Evolutionary conservation across 2,797 vertebrate genomes (phyloP).

Genomic region (Enteromius argenteus): DNA sequence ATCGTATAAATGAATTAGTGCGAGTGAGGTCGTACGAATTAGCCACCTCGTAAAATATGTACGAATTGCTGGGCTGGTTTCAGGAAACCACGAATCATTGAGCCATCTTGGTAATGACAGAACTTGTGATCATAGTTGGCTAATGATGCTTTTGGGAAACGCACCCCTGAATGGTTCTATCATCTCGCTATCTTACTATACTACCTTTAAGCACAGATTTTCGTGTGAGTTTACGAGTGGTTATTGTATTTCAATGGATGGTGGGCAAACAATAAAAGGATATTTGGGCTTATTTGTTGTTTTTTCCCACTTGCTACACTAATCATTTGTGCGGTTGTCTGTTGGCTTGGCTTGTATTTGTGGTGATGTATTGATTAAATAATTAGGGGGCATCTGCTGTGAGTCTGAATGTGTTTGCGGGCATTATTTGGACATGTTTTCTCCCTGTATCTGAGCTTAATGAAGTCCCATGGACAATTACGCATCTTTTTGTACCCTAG

Average conservation of each 20-base stretch:
- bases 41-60: too few relatives aligned
- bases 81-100: not conserved
- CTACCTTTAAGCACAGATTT: not conserved
- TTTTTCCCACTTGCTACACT: not conserved
- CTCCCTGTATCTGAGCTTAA: constrained; percentile 34
- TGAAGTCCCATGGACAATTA: constrained; percentile 25
- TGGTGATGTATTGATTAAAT: constrained; percentile 38
- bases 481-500: not conserved
- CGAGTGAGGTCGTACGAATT: too few relatives aligned
- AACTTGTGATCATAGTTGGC: not conserved
- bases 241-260: not conserved
- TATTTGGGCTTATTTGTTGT: constrained; percentile 9
- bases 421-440: constrained; percentile 35
- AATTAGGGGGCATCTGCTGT: constrained; percentile 29
- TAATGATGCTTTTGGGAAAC: not conserved
- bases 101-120: not conserved
- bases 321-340: not conserved
- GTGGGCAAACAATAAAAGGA: not conserved
- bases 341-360: constrained; percentile 12
- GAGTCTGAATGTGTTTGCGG: constrained; percentile 2
- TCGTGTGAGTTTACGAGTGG: not conserved
- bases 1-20: too few relatives aligned
- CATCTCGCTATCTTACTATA: not conserved
- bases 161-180: not conserved
- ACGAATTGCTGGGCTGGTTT: too few relatives aligned